phyloP scores from a whole-genome alignment of 1,140 invertebrate genomes.

The Drosophila baimaii region DNA sequence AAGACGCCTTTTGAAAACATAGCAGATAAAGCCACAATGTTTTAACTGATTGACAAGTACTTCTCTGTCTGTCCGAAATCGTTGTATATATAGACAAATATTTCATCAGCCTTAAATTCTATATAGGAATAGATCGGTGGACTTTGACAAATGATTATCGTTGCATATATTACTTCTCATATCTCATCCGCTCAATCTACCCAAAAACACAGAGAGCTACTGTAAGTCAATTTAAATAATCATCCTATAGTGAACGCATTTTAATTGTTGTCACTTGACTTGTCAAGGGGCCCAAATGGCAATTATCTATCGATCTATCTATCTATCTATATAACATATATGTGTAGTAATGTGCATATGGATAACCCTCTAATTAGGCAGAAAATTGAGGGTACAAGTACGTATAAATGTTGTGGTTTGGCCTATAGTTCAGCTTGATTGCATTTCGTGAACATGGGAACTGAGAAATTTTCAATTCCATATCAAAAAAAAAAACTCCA shows the following conservation, averaged over 20 bases:
- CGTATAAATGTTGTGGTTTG: slow-evolving; percentile 21
- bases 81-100: neutral
- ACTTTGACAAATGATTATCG: slow-evolving; percentile 17
- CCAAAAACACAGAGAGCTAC: neutral
- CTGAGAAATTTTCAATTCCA: neutral
- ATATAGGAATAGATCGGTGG: slow-evolving; percentile 7
- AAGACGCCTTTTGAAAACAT: slow-evolving; percentile 21
- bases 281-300: slow-evolving; percentile 20
- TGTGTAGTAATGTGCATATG: slow-evolving; percentile 22
- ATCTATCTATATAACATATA: slow-evolving; percentile 4
- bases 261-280: slow-evolving; percentile 60
- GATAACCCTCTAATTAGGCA: slow-evolving; percentile 51
- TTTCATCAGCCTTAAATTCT: neutral
- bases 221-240: slow-evolving; percentile 31
- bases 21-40: slow-evolving; percentile 31
- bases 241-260: slow-evolving; percentile 26
- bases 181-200: slow-evolving; percentile 21
- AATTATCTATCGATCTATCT: slow-evolving; percentile 40
- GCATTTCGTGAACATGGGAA: slow-evolving; percentile 16
- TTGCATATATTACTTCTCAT: slow-evolving; percentile 8
- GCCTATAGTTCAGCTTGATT: slow-evolving; percentile 46
- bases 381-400: slow-evolving; percentile 53
- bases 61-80: neutral
- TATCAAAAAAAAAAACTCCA: neutral
- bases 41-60: slow-evolving; percentile 12